A percentile compares a stretch with the other conserved stretches of the same genome.
Evolutionary conservation across 2,113 vertebrate genomes (phyloP).

Genomic region (Camarhynchus parvulus): DNA sequence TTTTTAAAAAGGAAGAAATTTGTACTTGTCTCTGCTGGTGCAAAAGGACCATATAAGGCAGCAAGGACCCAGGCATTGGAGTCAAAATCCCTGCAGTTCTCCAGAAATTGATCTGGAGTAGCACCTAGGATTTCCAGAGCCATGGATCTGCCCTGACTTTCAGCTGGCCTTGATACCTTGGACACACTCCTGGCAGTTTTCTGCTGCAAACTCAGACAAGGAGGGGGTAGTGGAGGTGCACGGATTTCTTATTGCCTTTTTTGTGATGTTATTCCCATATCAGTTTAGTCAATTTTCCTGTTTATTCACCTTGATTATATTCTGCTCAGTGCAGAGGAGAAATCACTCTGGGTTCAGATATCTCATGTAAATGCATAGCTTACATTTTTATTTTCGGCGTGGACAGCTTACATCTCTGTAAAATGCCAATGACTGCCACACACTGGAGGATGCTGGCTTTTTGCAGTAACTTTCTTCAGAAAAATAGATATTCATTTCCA

Average conservation of each 20-base stretch:
- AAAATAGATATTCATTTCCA: constrained; percentile 29
- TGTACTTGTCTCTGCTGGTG: not conserved
- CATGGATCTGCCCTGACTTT: not conserved
- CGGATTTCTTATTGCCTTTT: accelerated
- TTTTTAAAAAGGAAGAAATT: not conserved
- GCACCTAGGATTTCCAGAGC: not conserved
- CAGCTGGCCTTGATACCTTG: accelerated
- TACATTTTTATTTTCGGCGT: not conserved
- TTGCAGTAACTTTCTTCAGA: not conserved
- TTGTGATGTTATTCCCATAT: not conserved
- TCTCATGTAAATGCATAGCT: constrained; percentile 8
- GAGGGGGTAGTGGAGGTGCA: accelerated
- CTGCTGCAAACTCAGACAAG: not conserved
- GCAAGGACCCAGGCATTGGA: not conserved
- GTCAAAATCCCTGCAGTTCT: not conserved
- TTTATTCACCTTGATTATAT: constrained; percentile 4
- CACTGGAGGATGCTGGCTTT: not conserved
- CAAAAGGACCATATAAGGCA: not conserved
- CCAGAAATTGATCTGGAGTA: not conserved
- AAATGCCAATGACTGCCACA: not conserved
- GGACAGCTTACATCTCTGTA: not conserved
- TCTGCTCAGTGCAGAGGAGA: not conserved
- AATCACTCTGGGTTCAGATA: not conserved
- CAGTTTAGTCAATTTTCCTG: constrained; percentile 22
- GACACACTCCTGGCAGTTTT: not conserved